Evolutionary conservation across 2,888 invertebrate genomes (phyloP).

Genomic region (Diadegma fenestrale): DNA sequence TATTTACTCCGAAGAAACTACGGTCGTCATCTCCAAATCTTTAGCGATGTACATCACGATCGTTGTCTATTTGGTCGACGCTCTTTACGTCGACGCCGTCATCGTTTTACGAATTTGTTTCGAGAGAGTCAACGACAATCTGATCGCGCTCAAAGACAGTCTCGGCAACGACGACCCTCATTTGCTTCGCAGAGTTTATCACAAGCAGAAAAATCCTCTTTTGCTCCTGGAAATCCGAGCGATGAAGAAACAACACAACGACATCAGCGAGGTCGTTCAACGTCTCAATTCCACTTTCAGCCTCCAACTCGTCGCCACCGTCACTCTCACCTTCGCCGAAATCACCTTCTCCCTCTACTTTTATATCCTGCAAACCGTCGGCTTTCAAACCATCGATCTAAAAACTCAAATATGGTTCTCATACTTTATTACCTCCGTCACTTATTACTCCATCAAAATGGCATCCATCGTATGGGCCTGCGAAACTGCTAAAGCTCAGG

Average conservation of each 20-base stretch:
- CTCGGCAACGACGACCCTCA: conserved; percentile 76
- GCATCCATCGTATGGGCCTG: conserved; percentile 74
- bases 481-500: conserved; percentile 75
- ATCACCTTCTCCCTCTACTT: conserved; percentile 79
- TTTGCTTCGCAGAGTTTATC: conserved; percentile 77
- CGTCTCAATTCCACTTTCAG: conserved; percentile 74
- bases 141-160: conserved; percentile 69
- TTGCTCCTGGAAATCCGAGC: conserved; percentile 74
- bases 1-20: conserved; percentile 2
- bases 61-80: conserved; percentile 70
- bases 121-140: conserved; percentile 72
- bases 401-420: conserved; percentile 77
- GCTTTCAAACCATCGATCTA: conserved; percentile 66
- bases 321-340: conserved; percentile 75
- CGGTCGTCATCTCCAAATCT: conserved; percentile 49
- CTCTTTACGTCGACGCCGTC: conserved; percentile 75
- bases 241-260: conserved; percentile 76
- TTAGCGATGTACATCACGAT: conserved; percentile 67
- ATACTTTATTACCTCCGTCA: conserved; percentile 75
- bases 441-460: conserved; percentile 76
- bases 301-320: conserved; percentile 72
- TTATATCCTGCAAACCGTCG: conserved; percentile 72
- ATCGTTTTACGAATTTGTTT: conserved; percentile 75
- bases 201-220: conserved; percentile 75
- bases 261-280: conserved; percentile 73